These are phyloP conservation scores for Pantherophis alleghaniensis DNA, from an alignment of 2,797 vertebrate species.

Conservation along the genomic window DNA sequence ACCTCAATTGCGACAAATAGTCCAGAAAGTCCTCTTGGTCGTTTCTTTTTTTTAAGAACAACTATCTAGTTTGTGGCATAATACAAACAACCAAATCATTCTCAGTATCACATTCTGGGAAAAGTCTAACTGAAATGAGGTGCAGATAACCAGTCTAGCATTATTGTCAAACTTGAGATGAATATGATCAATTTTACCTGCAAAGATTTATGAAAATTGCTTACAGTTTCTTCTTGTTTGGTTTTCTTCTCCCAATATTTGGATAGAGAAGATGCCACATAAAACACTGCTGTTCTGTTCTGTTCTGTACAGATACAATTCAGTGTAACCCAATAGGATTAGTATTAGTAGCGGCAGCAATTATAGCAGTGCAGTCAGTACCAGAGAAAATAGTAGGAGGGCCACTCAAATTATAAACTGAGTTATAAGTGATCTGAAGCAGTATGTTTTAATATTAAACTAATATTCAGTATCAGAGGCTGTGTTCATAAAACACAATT, in stretches of 20 bases:
- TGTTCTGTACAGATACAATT: not conserved
- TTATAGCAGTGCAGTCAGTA: not conserved
- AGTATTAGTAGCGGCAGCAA: not conserved
- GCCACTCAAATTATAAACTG: not conserved
- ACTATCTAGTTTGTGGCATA: not conserved
- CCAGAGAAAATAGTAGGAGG: not conserved
- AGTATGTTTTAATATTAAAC: not conserved
- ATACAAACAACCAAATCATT: not conserved
- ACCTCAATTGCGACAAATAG: not conserved
- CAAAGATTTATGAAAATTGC: not conserved
- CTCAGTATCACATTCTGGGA: not conserved
- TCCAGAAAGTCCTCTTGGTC: not conserved
- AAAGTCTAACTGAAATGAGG: not conserved
- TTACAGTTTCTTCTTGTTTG: not conserved
- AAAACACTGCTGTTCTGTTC: not conserved
- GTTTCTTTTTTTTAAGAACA: not conserved
- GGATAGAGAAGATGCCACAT: not conserved
- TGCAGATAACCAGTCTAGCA: not conserved
- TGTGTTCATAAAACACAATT: not conserved
- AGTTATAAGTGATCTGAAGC: not conserved
- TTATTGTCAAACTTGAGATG: not conserved
- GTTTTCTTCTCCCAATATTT: not conserved
- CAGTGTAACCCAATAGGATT: not conserved
- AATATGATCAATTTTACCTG: not conserved
- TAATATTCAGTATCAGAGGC: not conserved